Conservation (phyloP, 2,888 invertebrate genomes). For the Palloptera scutellata region DNA sequence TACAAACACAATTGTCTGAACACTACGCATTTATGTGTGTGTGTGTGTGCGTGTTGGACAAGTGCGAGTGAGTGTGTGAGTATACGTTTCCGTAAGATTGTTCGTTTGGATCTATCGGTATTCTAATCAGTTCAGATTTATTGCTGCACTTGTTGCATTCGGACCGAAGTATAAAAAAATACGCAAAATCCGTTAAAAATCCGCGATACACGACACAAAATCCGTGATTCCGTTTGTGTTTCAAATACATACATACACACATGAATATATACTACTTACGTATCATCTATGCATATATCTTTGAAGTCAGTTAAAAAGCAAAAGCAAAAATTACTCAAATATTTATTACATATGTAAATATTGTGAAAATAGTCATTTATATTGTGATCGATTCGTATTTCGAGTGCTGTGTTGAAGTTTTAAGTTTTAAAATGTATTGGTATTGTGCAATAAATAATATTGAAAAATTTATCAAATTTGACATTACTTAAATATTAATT, state of each 20-base stretch:
- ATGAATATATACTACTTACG: constrained; percentile 4
- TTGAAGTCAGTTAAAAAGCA: too few relatives aligned
- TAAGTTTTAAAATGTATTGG: neutral
- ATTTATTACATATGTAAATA: too few relatives aligned
- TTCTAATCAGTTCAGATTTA: constrained; percentile 44
- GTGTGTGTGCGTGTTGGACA: neutral
- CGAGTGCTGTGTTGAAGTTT: too few relatives aligned
- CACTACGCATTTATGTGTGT: too few relatives aligned
- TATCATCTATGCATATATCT: neutral
- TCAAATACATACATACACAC: neutral
- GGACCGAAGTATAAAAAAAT: constrained; percentile 20
- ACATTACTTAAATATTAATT: constrained; percentile 46
- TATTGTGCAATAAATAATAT: constrained; percentile 35
- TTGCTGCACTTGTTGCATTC: constrained; percentile 58
- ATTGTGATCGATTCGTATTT: too few relatives aligned
- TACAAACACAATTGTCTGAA: constrained; percentile 1
- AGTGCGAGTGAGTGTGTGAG: constrained; percentile 5
- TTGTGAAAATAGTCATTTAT: too few relatives aligned
- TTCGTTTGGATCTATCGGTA: constrained; percentile 2
- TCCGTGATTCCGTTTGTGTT: too few relatives aligned
- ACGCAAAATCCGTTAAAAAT: too few relatives aligned
- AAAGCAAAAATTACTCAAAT: too few relatives aligned
- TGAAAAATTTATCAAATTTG: constrained; percentile 48
- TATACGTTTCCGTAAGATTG: neutral
- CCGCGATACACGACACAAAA: too few relatives aligned